phyloP scores from a whole-genome alignment of 30 jellyfish, hydroid and myxozoan genomes.

The Rhopilema esculentum region DNA sequence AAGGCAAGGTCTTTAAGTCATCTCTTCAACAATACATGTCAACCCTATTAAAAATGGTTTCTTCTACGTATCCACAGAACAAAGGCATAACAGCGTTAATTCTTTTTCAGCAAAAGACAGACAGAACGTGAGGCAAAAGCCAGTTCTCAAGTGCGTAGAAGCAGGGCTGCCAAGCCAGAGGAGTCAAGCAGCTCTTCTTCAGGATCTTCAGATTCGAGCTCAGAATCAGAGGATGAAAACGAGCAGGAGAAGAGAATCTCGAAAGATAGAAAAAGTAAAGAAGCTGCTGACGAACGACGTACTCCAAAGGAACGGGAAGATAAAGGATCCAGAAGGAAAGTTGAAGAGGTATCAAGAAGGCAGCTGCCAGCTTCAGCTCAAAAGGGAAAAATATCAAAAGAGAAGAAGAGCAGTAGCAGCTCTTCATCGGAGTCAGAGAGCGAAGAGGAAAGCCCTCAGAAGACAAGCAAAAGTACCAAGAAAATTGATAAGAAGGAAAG shows the following conservation, averaged over 20 bases:
- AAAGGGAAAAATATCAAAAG: background rate
- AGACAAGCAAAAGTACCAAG: background rate
- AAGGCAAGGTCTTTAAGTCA: no score
- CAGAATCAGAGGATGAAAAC: constrained; percentile 27
- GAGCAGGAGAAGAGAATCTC: background rate
- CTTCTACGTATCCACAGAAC: no score
- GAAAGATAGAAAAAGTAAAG: background rate
- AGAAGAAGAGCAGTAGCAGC: background rate
- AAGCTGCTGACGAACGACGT: background rate
- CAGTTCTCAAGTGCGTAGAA: background rate
- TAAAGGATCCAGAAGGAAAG: background rate
- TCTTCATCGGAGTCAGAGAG: constrained; percentile 45
- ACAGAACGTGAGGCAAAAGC: background rate
- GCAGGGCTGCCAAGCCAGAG: background rate
- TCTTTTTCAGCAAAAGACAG: no score
- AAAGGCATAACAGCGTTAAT: no score
- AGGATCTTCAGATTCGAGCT: constrained; percentile 11
- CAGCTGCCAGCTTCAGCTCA: background rate
- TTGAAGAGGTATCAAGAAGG: background rate
- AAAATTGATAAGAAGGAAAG: background rate
- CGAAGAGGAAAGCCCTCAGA: background rate
- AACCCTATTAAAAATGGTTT: no score
- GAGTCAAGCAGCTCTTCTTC: constrained; percentile 37
- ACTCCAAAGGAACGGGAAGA: background rate
- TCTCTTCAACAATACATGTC: no score